Conservation (phyloP, 2,113 vertebrate species). For the Varanus komodoensis region DNA sequence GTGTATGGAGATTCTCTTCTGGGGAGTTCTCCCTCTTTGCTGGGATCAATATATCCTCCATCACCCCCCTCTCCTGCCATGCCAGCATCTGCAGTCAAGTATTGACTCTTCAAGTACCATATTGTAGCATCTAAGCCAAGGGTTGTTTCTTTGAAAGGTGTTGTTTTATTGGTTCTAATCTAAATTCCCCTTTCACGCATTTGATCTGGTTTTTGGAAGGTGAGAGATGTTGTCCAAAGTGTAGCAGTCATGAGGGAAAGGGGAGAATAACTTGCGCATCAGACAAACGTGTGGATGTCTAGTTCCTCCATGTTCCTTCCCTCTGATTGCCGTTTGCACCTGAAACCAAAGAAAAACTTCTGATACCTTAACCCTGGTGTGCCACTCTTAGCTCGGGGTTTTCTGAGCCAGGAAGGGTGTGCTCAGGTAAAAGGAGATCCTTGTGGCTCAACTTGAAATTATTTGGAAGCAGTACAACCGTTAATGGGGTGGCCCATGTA, state of each 20-base stretch:
- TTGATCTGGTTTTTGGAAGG: background rate
- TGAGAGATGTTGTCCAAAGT: background rate
- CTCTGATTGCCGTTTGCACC: background rate
- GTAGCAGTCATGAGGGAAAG: background rate
- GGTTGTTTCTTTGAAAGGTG: too few relatives aligned
- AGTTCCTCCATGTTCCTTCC: too few relatives aligned
- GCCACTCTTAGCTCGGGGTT: background rate
- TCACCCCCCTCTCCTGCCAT: too few relatives aligned
- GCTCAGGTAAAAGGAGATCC: background rate
- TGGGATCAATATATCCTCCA: background rate
- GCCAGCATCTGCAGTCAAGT: too few relatives aligned
- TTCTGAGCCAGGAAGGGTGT: too few relatives aligned
- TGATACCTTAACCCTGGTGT: background rate
- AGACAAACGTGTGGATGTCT: too few relatives aligned
- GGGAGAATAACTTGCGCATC: background rate
- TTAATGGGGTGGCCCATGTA: too few relatives aligned
- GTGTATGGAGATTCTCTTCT: too few relatives aligned
- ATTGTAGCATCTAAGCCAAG: background rate
- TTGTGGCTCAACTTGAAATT: too few relatives aligned
- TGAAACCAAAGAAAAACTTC: background rate
- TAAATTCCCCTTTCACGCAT: background rate
- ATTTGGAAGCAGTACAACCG: background rate
- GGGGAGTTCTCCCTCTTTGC: rapidly evolving
- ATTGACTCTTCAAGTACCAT: background rate
- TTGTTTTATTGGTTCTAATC: background rate